These are phyloP conservation scores for Onchidella celtica DNA, from an alignment of 2,888 invertebrate species.

Conservation along the genomic window DNA sequence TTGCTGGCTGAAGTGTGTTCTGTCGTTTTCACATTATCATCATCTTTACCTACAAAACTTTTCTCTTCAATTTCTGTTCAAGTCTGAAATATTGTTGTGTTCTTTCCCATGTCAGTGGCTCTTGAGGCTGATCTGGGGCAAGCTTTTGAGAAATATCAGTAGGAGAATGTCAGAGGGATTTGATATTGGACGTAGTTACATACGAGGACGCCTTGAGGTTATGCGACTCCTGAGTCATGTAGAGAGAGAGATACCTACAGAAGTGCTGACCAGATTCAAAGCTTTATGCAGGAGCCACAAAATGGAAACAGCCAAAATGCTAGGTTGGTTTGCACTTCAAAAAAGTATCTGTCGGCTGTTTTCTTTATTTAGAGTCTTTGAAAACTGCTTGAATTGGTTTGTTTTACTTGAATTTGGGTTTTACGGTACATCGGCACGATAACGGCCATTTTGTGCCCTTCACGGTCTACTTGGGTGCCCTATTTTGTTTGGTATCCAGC, in stretches of 20 bases:
- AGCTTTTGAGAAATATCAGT: constrained; percentile 8
- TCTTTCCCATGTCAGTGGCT: constrained; percentile 28
- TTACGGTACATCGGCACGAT: too few species aligned
- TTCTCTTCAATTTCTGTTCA: background rate
- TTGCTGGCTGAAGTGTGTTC: too few species aligned
- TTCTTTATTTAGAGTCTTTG: background rate
- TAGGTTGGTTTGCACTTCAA: constrained; percentile 42
- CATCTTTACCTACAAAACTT: too few species aligned
- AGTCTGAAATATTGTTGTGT: background rate
- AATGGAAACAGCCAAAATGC: constrained; percentile 33
- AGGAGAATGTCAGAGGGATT: constrained; percentile 24
- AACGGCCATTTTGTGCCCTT: too few species aligned
- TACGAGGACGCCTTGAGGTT: constrained; percentile 37
- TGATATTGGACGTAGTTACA: constrained; percentile 40
- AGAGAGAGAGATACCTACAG: constrained; percentile 14
- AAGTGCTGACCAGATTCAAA: constrained; percentile 26
- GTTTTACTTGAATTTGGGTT: too few species aligned
- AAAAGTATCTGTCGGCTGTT: background rate
- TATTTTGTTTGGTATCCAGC: too few species aligned
- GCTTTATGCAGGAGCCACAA: constrained; percentile 23
- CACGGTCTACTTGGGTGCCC: too few species aligned
- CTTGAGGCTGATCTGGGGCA: background rate
- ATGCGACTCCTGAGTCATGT: constrained; percentile 4
- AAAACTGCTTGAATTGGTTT: background rate
- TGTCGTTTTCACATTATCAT: too few species aligned